Evolutionary conservation across 2,888 invertebrate species (phyloP), one percentile per base, ranked within the genome.

Genomic region (Macrophya annulata): DNA sequence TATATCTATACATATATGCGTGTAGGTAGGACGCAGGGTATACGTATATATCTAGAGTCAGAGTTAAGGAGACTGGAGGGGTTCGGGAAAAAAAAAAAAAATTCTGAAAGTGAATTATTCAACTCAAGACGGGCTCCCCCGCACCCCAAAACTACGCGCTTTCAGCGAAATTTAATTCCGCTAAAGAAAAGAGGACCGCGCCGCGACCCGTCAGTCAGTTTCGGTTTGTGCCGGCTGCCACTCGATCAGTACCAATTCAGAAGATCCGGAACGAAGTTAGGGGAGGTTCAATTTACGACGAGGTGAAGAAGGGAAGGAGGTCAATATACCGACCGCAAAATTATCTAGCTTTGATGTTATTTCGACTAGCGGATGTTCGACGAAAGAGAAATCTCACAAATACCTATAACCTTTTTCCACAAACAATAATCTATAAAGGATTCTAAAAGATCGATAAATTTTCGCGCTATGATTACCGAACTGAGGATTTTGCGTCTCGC

Each of bases 101-200:
- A 83, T 48, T 68, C 88, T 87, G 86, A 88, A 88, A 88, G 88
- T 91, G 90, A 91, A 91, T 91, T 91, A 91, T 91, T 91, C 89
- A 91, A 90, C 88, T 89, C 88, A 85, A 86, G 88, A 86, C 81
- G 86, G 31, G 31, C 88, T 88, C 86, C 88, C 88, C 88, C 88
- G 21, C 62, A 4, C 37, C 51, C 77, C 37, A 9, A 37, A 25
- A 17, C 51, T 77, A 17, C 77, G 51, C 77, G 51, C 51, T 77
- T 77, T 77, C 51, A 55, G 77, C 31, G 81, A 81, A 81, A 81
- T 81, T 81, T 81, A 62, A 81, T 81, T 81, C 40, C 68, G 31
- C 1, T 10, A 21, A 71, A 65, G 68, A 68, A 83, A 83, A 31
- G 31, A 68, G 83, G 45, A 45, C 25, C 68, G 17, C 83, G 68